A percentile compares a stretch with the other conserved stretches of the same genome.
Conservation (phyloP, 2,888 invertebrate species). For the Stenodema calcarata region DNA sequence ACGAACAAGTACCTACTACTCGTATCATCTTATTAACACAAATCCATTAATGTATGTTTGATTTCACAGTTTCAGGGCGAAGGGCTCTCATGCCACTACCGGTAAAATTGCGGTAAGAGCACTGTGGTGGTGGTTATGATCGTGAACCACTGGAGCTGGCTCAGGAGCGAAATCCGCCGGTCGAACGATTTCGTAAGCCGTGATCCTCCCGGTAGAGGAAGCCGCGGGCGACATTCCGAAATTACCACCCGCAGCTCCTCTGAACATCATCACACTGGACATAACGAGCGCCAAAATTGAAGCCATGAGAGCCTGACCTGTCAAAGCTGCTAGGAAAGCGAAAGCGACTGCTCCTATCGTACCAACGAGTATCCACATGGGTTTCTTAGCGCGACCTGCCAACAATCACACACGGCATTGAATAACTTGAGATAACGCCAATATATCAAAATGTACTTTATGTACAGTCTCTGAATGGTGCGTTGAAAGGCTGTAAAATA, state of each 20-base stretch:
- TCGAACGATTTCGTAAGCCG: conserved; percentile 39
- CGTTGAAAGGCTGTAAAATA: not conserved
- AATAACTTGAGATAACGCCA: not conserved
- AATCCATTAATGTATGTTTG: no score
- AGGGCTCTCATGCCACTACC: not conserved
- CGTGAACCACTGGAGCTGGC: conserved; percentile 33
- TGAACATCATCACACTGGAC: conserved; percentile 55
- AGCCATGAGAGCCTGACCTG: conserved; percentile 58
- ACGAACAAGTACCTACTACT: not conserved
- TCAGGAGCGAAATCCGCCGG: conserved; percentile 36
- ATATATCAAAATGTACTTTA: not conserved
- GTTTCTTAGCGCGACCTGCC: conserved; percentile 52
- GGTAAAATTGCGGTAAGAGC: conserved; percentile 28
- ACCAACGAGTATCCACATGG: conserved; percentile 51
- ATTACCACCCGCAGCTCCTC: conserved; percentile 54
- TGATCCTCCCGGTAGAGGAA: conserved; percentile 33
- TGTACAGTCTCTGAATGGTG: not conserved
- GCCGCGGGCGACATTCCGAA: conserved; percentile 13
- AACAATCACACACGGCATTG: conserved; percentile 16
- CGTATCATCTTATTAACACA: not conserved
- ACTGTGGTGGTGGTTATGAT: conserved; percentile 42
- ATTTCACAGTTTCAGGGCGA: no score
- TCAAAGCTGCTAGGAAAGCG: conserved; percentile 56
- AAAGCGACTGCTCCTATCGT: conserved; percentile 55
- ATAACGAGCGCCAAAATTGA: conserved; percentile 57